phyloP scores from a whole-genome alignment of 2,113 vertebrate species.

The Recurvirostra avosetta region DNA sequence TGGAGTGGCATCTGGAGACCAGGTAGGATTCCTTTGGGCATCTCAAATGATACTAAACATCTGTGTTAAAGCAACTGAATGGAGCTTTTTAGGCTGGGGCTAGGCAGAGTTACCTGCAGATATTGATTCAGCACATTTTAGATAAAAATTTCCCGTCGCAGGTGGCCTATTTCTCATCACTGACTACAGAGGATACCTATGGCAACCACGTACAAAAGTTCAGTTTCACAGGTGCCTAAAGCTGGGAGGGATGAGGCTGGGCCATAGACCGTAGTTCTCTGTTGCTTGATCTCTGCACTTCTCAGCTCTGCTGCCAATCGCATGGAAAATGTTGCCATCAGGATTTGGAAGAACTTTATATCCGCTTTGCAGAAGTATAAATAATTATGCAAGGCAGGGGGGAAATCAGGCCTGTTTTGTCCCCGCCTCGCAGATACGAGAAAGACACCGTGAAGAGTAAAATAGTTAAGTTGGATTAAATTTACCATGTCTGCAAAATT shows the following conservation, averaged over 20 bases:
- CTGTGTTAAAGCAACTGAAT: not conserved
- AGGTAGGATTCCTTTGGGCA: not conserved
- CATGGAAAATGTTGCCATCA: not conserved
- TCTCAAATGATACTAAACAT: not conserved
- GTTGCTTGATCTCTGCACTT: not conserved
- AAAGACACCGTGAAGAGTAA: conserved; percentile 28
- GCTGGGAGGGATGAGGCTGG: not conserved
- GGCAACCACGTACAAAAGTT: not conserved
- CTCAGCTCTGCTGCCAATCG: not conserved
- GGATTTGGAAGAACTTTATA: not conserved
- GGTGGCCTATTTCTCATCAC: not conserved
- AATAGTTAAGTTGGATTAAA: conserved; percentile 49
- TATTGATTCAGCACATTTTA: not conserved
- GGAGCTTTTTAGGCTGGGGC: not conserved
- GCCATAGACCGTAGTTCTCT: not conserved
- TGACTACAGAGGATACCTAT: not conserved
- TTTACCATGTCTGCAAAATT: conserved; percentile 40
- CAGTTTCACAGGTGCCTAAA: not conserved
- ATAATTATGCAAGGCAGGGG: not conserved
- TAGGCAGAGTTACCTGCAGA: not conserved
- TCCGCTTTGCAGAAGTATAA: not conserved
- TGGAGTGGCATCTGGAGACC: not conserved
- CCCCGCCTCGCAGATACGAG: not conserved
- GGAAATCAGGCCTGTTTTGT: not conserved
- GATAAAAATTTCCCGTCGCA: not conserved